Percentiles rank a stretch among this genome's conserved stretches.
These are phyloP conservation scores for Chelonus formosanus DNA, from an alignment of 2,888 invertebrate species.

Conservation along the genomic window DNA sequence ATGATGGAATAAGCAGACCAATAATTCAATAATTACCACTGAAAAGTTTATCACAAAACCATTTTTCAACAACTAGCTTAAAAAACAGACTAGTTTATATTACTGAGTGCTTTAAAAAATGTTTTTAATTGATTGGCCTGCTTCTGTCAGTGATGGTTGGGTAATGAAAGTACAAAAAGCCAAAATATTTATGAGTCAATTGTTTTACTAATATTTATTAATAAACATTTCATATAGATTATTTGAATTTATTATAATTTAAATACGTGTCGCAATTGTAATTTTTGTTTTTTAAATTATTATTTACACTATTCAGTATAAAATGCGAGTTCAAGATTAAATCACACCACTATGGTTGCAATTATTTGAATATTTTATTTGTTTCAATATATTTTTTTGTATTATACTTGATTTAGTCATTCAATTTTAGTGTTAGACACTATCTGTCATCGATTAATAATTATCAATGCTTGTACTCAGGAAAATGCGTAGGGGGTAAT, in stretches of 20 bases:
- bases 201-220: constrained; percentile 63
- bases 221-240: constrained; percentile 63
- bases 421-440: constrained; percentile 46
- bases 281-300: constrained; percentile 51
- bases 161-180: background rate
- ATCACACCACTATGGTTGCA: constrained; percentile 58
- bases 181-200: constrained; percentile 21
- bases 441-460: constrained; percentile 62
- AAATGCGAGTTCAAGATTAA: constrained; percentile 64
- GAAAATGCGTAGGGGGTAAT: constrained; percentile 61
- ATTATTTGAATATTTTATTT: constrained; percentile 14
- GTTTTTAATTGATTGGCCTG: too few relatives aligned
- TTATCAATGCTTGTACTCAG: constrained; percentile 64
- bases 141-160: too few relatives aligned
- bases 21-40: too few relatives aligned
- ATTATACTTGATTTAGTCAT: constrained; percentile 7
- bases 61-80: too few relatives aligned
- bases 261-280: constrained; percentile 58
- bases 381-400: constrained; percentile 21
- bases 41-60: too few relatives aligned
- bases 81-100: too few relatives aligned
- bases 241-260: constrained; percentile 60
- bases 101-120: too few relatives aligned
- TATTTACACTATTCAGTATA: constrained; percentile 65
- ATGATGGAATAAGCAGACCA: too few relatives aligned